phyloP scores from a whole-genome alignment of 2,797 vertebrate genomes.

The Mus spretus region DNA sequence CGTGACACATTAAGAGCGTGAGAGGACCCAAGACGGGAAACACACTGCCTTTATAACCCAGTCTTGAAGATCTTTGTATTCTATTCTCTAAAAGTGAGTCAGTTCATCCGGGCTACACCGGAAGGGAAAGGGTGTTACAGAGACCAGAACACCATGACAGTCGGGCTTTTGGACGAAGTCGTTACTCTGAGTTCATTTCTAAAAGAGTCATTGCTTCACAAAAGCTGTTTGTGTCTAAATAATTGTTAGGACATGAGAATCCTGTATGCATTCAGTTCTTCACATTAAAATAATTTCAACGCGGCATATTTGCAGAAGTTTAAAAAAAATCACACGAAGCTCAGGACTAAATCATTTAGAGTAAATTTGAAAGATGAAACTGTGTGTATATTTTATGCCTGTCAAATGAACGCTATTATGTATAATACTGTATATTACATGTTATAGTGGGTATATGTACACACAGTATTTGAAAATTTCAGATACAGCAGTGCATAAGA shows the following conservation, averaged over 20 bases:
- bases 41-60: slow-evolving; percentile 5
- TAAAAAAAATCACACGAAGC: neutral
- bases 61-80: neutral
- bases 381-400: neutral
- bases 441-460: neutral
- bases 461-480: neutral
- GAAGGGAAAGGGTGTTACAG: neutral
- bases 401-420: neutral
- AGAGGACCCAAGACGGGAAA: neutral
- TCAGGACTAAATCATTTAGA: slow-evolving; percentile 9
- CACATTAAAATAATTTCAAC: neutral
- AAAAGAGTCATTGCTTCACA: slow-evolving; percentile 16
- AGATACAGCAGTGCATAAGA: neutral
- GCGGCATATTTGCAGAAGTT: slow-evolving; percentile 22
- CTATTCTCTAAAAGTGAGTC: neutral
- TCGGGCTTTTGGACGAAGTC: neutral
- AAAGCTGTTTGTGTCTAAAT: slow-evolving; percentile 27
- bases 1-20: neutral
- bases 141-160: neutral
- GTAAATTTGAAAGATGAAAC: neutral
- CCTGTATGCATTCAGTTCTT: neutral
- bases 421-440: neutral
- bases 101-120: neutral
- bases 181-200: slow-evolving; percentile 5
- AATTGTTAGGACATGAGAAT: neutral